phyloP scores from a whole-genome alignment of 2,113 vertebrate species.

The Corythornis madagascariensis region DNA sequence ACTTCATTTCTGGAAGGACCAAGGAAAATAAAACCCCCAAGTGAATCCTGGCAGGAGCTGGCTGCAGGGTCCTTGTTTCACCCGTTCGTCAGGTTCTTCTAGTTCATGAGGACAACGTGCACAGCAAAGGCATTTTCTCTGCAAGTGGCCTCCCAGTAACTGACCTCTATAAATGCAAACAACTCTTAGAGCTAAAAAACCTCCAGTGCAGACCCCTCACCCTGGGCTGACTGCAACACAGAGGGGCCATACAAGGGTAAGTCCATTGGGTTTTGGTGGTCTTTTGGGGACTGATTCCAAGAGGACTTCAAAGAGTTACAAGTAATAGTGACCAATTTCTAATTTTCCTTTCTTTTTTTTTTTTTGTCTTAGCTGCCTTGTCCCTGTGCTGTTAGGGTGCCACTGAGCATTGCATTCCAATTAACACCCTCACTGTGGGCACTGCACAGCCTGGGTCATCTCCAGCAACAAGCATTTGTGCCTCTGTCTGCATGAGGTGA shows the following conservation, averaged over 20 bases:
- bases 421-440: neutral
- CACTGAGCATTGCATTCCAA: fast-evolving
- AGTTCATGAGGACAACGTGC: neutral
- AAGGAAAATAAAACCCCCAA: neutral
- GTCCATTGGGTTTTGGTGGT: neutral
- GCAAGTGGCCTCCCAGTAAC: neutral
- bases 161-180: neutral
- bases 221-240: fast-evolving
- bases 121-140: neutral
- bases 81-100: conserved; percentile 50
- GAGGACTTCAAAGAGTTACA: neutral
- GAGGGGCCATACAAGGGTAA: neutral
- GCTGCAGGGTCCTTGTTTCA: neutral
- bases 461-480: neutral
- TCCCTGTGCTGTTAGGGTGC: neutral
- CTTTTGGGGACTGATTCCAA: neutral
- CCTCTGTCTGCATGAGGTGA: neutral
- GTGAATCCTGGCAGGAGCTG: neutral
- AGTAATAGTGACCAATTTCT: neutral
- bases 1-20: neutral
- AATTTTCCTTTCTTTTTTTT: neutral
- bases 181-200: neutral
- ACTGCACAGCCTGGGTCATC: fast-evolving
- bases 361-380: neutral
- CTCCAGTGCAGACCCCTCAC: neutral